Evolutionary conservation across 2,113 vertebrate genomes (phyloP).

Genomic region (Peromyscus maniculatus): DNA sequence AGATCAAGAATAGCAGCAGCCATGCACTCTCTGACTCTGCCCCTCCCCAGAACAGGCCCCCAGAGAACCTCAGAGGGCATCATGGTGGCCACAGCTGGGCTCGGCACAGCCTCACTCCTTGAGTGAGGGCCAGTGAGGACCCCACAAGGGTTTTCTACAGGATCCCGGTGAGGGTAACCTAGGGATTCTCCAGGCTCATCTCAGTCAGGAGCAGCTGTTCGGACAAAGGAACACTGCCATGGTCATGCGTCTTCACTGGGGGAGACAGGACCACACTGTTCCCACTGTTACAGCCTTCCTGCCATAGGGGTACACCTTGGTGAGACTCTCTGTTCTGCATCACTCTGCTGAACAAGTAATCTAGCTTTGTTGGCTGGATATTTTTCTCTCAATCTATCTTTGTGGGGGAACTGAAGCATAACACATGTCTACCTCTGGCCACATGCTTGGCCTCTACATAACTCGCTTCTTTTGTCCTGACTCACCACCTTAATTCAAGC

Average conservation of each 20-base stretch:
- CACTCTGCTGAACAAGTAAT: background rate
- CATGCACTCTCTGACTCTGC: slow-evolving; percentile 68
- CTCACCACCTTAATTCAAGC: background rate
- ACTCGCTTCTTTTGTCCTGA: background rate
- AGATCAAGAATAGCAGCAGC: slow-evolving; percentile 62
- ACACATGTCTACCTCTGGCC: background rate
- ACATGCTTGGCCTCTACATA: background rate
- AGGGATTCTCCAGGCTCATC: background rate
- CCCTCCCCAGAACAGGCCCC: background rate
- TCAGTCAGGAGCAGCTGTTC: background rate
- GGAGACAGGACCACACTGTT: background rate
- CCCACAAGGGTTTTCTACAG: background rate
- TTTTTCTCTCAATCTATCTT: background rate
- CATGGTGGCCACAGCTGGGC: background rate
- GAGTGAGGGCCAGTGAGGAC: rapidly evolving
- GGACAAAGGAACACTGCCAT: background rate
- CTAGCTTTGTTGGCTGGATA: background rate
- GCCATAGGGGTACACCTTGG: rapidly evolving
- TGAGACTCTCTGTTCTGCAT: rapidly evolving
- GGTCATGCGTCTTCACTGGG: background rate
- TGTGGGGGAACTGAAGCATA: background rate
- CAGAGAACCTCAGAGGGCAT: background rate
- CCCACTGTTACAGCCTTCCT: too few relatives aligned
- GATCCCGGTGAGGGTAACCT: background rate
- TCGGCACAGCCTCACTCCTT: background rate